Evolutionary conservation across 2,888 invertebrate species (phyloP), one percentile per base, ranked within the genome.

Genomic region (Orthosia cruda): DNA sequence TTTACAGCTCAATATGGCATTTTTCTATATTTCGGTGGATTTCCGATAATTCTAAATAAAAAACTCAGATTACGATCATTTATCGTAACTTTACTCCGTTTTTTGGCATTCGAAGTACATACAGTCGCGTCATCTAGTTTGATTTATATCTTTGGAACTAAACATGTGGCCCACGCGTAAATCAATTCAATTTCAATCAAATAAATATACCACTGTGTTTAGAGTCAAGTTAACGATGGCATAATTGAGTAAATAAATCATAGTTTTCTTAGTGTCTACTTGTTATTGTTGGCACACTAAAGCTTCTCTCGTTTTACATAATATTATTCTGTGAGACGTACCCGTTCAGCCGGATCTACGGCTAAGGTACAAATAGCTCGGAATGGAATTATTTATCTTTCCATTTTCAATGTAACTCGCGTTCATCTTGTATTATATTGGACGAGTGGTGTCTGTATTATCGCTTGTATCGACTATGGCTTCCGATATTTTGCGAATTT

Each of bases 331-430:
- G 54, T 23, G 63, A 79, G 73, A 76, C 67, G 74, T 76, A 79
- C 74, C 76, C 71, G 72, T 72, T 83, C 77, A 58, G 74, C 75
- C 83, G 76, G 82, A 87, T 87, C 80, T 80, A 77, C 77, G 83
- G 77, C 76, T 76, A 69, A 76, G 68, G 85, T 83, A 88, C 87
- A 90, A 91, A 91, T 90, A 91, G 86, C 86, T 84, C 73, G 69
- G 81, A 87, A 86, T 85, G 84, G 87, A 87, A 91, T 91, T 92
- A 92, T 92, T 91, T 91, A 90, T 92, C 85, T 88, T 89, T 83
- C 88, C 83, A 87, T 89, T 88, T 85, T 85, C 85, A 87, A 87
- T 87, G 74, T 84, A 81, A 88, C 83, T 88, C 75, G 79, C 77
- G 80, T 85, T 81, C 84, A 81, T 91, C 84, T 89, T 85, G 84